Evolutionary conservation across 2,113 vertebrate species (phyloP), one percentile per base, ranked within the genome.

Genomic region (Jaculus jaculus): DNA sequence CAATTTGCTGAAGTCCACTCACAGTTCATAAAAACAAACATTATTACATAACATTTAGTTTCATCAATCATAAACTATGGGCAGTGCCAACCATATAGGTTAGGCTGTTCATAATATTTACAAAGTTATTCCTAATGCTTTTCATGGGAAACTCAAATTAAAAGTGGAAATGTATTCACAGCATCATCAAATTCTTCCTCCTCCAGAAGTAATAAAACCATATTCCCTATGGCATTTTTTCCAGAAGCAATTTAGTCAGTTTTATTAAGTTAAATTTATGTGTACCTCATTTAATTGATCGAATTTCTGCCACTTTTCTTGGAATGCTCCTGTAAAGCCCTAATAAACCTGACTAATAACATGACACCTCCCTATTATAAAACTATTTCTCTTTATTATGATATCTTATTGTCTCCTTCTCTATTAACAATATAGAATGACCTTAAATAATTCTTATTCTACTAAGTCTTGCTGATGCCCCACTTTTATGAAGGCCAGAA

Each of bases 221-320:
- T 78, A 90, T 69, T 94, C 93, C 84, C 83, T 72, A 65, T 28
- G 77, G 90, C 34, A 85, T 66, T 93, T 88, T 93, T 93, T 93
- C 69, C 15, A 37, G 54, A 96, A 93, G 91, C 83, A 96, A 94
- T 94, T 87, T 92, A 95, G 65, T 74, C 77, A 94, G 74, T 85
- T 95, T 97, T 95, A 95, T 96, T 96, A 95, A 96, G 84, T 90
- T 96, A 94, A 94, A 60, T 97, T 97, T 95, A 96, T 97, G 94
- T 95, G 71, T 18, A 34, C 37, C 30, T 89, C 61, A 77, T 37
- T 95, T 96, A 97, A 96, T 97, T 96, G 94, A 97, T 96, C 3
- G 26, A 93, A 82, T 88, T 95, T 96, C 93, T 96, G 91, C 58
- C 91, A 95, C 74, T 90, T 95, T 96, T 85, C 84, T 91, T 96